Percentiles rank a stretch among this genome's conserved stretches.
phyloP scores from a whole-genome alignment of 2,113 vertebrate genomes.

The Plecotus auritus region DNA sequence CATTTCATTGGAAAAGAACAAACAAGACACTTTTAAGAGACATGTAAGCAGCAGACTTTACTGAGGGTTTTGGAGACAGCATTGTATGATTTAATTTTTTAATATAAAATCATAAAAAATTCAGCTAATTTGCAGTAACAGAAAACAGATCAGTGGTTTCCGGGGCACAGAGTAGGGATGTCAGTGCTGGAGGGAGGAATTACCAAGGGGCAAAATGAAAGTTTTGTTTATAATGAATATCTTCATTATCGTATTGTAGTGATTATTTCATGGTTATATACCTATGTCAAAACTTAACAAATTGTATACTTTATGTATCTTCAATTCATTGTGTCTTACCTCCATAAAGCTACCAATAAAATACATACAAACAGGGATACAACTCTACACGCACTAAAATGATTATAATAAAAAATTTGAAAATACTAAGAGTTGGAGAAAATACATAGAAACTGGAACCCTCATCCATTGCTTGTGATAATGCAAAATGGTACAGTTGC shows the following conservation, averaged over 20 bases:
- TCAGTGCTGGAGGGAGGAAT: background rate
- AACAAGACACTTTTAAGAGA: background rate
- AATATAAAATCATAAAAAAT: background rate
- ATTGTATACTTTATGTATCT: background rate
- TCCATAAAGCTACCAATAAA: background rate
- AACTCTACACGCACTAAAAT: background rate
- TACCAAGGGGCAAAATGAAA: background rate
- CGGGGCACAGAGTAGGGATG: background rate
- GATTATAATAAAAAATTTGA: background rate
- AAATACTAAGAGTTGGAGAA: constrained; percentile 2
- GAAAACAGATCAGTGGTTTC: background rate
- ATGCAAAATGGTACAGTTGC: background rate
- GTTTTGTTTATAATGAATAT: background rate
- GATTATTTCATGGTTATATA: background rate
- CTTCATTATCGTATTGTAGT: background rate
- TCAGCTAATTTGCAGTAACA: background rate
- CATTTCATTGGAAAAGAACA: background rate
- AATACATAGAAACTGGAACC: background rate
- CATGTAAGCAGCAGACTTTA: background rate
- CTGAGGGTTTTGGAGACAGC: background rate
- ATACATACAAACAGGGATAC: background rate
- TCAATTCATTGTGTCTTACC: background rate
- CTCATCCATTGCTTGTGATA: background rate
- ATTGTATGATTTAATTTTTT: background rate
- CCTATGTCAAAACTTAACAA: background rate